Base-by-base conservation (phyloP, 2,797 vertebrate genomes). In the Peromyscus aztecus region DNA sequence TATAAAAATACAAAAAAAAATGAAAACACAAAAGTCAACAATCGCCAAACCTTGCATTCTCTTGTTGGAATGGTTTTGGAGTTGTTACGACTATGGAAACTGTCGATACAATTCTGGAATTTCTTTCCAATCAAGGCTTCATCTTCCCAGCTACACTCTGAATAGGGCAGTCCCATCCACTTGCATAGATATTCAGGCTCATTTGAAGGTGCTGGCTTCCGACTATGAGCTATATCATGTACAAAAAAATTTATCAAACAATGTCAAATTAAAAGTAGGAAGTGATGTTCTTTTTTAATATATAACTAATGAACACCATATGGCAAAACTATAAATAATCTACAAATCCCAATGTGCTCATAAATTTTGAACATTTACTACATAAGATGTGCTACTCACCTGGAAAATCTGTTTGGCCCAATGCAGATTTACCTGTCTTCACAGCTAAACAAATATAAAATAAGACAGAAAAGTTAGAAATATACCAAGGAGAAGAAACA, bases 141-240 rank as follows among this genome's bases (percentile, higher is more conserved):
- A 0, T 99, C 99, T 87, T 99, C 99, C 99, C 99, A 99, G 98
- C 99, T 99, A 98, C 99, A 99, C 95, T 99, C 99, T 0, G 99
- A 99, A 40, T 99, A 99, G 0, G 99, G 99, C 71, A 99, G 98
- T 14, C 99, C 99, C 99, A 99, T 99, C 99, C 99, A 99, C 96
- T 99, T 99, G 97, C 99, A 99, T 0, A 99, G 98, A 96, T 99
- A 99, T 81, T 99, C 99, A 0, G 99, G 99, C 91, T 99, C 99
- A 40, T 99, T 99, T 0, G 99, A 99, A 69, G 98, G 98, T 1
- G 99, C 98, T 0, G 99, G 95, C 98, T 99, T 99, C 90, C 99
- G 99, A 97, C 99, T 99, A 88, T 99, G 99, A 96, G 99, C 99
- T 99, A 96, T 97, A 83, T 5, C 69, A 95, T 0, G 97, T 3